Conservation (phyloP, 2,888 invertebrate species). For the Leptinotarsa tumamoca region DNA sequence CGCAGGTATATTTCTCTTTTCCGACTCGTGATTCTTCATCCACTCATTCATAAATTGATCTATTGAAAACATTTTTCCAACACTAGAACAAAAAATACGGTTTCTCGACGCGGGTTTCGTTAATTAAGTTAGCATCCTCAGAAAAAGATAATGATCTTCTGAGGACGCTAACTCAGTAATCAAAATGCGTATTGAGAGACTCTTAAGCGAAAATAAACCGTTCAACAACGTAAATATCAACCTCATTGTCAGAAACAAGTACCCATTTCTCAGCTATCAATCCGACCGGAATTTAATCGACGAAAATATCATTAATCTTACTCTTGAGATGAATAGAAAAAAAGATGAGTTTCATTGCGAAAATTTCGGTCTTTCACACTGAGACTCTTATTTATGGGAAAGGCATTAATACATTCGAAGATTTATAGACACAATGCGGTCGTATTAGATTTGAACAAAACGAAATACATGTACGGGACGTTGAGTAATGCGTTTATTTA, state of each 20-base stretch:
- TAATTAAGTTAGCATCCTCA: no score
- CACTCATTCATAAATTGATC: no score
- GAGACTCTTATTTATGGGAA: slow-evolving; percentile 34
- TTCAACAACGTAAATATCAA: neutral
- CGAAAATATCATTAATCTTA: slow-evolving; percentile 32
- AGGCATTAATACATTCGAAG: slow-evolving; percentile 37
- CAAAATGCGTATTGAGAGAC: no score
- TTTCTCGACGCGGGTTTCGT: no score
- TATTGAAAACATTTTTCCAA: no score
- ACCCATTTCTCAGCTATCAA: slow-evolving; percentile 6
- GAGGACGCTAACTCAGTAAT: no score
- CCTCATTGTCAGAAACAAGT: neutral
- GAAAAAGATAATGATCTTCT: no score
- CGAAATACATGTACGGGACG: slow-evolving; percentile 38
- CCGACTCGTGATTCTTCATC: no score
- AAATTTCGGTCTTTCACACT: slow-evolving; percentile 18
- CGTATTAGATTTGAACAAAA: slow-evolving; percentile 39
- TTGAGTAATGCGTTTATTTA: slow-evolving; percentile 43
- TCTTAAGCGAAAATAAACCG: neutral
- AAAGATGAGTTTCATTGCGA: slow-evolving; percentile 23
- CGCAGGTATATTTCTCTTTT: no score
- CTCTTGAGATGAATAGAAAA: slow-evolving; percentile 27
- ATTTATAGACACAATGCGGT: slow-evolving; percentile 41
- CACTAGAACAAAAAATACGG: no score
- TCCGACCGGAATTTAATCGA: slow-evolving; percentile 32